A percentile compares a stretch with the other conserved stretches of the same genome.
phyloP scores from a whole-genome alignment of 2,113 vertebrate genomes.

The Albula glossodonta region DNA sequence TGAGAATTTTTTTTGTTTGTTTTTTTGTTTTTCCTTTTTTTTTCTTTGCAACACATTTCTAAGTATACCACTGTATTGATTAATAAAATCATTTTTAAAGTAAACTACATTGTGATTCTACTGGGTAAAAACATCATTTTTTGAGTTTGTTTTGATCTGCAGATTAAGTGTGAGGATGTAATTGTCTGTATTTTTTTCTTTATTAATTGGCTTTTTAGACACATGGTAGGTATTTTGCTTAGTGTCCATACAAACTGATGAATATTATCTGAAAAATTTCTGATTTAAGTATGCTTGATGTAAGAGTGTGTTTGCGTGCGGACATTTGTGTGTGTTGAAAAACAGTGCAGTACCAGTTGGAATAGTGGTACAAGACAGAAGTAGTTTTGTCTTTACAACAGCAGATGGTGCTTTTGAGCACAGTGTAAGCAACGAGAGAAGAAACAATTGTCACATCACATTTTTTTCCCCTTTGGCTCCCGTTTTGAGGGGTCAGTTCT shows the following conservation, averaged over 20 bases:
- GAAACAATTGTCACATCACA: not conserved
- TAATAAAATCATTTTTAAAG: constrained; percentile 99
- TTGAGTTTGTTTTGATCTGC: not conserved
- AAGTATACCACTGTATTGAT: constrained; percentile 89
- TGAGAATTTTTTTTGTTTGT: constrained; percentile 62
- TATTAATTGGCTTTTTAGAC: not conserved
- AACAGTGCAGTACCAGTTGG: too few relatives aligned
- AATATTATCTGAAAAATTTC: not conserved
- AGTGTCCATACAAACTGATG: not conserved
- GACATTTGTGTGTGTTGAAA: too few relatives aligned
- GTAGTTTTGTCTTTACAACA: not conserved
- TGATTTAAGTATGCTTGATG: not conserved
- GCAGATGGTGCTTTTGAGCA: constrained; percentile 15
- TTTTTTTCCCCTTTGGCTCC: not conserved
- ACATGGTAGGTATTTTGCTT: not conserved
- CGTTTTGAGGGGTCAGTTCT: not conserved
- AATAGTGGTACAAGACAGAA: not conserved
- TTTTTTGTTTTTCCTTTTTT: constrained; percentile 71
- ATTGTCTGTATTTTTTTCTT: not conserved
- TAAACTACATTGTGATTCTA: constrained; percentile 51
- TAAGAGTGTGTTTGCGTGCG: too few relatives aligned
- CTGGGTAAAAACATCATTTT: not conserved
- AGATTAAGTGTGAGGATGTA: not conserved
- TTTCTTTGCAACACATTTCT: constrained; percentile 86
- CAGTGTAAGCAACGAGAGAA: too few relatives aligned